phyloP scores from a whole-genome alignment of 1,140 invertebrate species.

The Nylanderia fulva region DNA sequence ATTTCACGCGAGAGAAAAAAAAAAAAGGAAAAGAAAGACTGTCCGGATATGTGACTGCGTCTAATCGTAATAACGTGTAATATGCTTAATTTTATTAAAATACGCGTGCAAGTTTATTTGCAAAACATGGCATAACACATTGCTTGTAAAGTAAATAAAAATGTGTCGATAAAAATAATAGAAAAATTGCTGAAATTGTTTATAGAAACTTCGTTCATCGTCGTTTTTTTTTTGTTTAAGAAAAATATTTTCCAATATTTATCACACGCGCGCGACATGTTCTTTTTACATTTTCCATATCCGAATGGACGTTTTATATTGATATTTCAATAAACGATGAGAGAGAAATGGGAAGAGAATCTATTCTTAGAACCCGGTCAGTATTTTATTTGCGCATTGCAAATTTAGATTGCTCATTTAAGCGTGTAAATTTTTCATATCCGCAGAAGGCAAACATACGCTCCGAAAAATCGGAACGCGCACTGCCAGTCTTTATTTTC shows the following conservation, averaged over 20 bases:
- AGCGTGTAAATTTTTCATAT: conserved; percentile 46
- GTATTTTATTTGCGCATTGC: background rate
- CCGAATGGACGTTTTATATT: background rate
- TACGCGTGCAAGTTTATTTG: background rate
- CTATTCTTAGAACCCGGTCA: conserved; percentile 32
- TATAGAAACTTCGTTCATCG: background rate
- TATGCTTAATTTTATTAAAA: background rate
- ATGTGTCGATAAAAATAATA: conserved; percentile 1
- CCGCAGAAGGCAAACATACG: background rate
- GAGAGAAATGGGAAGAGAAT: background rate
- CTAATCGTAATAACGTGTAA: no score
- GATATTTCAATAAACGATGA: background rate
- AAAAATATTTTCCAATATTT: background rate
- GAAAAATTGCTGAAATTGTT: background rate
- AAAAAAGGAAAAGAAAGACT: background rate
- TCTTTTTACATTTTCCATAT: background rate
- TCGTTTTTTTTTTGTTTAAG: background rate
- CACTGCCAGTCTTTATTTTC: conserved; percentile 10
- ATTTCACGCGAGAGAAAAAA: background rate
- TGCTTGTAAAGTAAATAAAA: background rate
- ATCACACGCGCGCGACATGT: background rate
- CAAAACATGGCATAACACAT: background rate
- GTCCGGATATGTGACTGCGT: background rate
- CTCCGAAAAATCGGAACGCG: conserved; percentile 13
- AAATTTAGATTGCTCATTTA: conserved; percentile 18